Percentiles rank a stretch among this genome's conserved stretches.
These are phyloP conservation scores for Latrodectus geometricus DNA, from an alignment of 1,140 invertebrate species.

Conservation along the genomic window DNA sequence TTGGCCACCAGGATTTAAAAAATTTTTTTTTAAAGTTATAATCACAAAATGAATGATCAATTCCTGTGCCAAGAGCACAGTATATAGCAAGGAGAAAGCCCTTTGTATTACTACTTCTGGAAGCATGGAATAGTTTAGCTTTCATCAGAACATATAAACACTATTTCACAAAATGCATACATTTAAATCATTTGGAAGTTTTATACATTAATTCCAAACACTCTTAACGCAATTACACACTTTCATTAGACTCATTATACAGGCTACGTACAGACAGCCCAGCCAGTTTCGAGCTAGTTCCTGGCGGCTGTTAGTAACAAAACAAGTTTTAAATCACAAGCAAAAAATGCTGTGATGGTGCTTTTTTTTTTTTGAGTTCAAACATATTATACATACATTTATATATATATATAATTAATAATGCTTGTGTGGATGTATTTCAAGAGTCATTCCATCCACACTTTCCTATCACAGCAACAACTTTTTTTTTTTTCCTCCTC, in stretches of 20 bases:
- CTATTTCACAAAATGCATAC: slow-evolving; percentile 49
- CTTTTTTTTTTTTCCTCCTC: slow-evolving; percentile 33
- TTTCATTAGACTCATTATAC: slow-evolving; percentile 23
- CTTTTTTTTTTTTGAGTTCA: not conserved
- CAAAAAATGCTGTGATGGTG: slow-evolving; percentile 31
- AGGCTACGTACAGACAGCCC: slow-evolving; percentile 51
- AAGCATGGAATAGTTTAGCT: slow-evolving; percentile 55
- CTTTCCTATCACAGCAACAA: slow-evolving; percentile 58
- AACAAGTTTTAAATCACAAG: slow-evolving; percentile 49
- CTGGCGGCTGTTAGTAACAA: slow-evolving; percentile 39
- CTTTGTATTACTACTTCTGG: slow-evolving; percentile 43
- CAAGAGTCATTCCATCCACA: slow-evolving; percentile 39
- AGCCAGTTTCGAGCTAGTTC: slow-evolving; percentile 15
- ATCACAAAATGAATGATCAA: too few species aligned
- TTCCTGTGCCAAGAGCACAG: slow-evolving; percentile 18
- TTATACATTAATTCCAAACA: not conserved
- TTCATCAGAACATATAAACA: slow-evolving; percentile 48
- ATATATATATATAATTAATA: slow-evolving; percentile 50
- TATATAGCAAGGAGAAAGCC: slow-evolving; percentile 44
- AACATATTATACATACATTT: slow-evolving; percentile 49
- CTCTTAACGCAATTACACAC: slow-evolving; percentile 9
- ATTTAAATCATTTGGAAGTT: not conserved
- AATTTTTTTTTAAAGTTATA: not conserved
- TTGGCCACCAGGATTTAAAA: not conserved
- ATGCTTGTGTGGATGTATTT: slow-evolving; percentile 49